phyloP scores from a whole-genome alignment of 1,140 invertebrate species.

The Lasioglossum albipes region DNA sequence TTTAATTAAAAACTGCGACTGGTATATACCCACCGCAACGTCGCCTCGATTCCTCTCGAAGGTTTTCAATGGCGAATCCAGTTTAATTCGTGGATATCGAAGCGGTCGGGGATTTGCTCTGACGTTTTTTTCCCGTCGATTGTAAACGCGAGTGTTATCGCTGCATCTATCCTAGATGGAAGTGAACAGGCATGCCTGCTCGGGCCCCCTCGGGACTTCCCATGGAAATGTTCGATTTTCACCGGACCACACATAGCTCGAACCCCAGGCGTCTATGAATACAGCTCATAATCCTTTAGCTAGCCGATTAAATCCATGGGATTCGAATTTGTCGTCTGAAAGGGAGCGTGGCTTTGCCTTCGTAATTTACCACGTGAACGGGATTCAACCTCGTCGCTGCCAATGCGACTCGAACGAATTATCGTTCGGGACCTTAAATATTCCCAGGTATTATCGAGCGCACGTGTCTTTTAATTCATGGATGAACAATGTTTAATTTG shows the following conservation, averaged over 20 bases:
- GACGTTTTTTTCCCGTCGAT: background rate
- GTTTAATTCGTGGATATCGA: background rate
- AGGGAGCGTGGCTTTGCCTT: conserved; percentile 55
- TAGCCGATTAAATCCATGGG: conserved; percentile 57
- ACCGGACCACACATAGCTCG: background rate
- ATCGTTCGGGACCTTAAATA: too few species aligned
- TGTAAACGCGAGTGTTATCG: background rate
- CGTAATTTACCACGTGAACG: background rate
- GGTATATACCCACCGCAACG: too few species aligned
- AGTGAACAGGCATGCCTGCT: background rate
- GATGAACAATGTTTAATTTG: too few species aligned
- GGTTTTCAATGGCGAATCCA: background rate
- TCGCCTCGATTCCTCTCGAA: too few species aligned
- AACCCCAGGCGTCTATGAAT: conserved; percentile 7
- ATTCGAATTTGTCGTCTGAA: conserved; percentile 67
- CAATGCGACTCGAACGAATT: too few species aligned
- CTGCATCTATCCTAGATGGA: background rate
- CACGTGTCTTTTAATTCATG: too few species aligned
- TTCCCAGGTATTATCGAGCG: too few species aligned
- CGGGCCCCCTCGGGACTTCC: too few species aligned
- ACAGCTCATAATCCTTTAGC: conserved; percentile 54
- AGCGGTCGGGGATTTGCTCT: background rate
- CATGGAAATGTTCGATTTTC: background rate
- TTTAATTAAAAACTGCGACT: background rate
- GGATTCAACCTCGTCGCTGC: too few species aligned